Base-by-base conservation (phyloP, 2,888 invertebrate genomes). In the Metopia argyrocephala region DNA sequence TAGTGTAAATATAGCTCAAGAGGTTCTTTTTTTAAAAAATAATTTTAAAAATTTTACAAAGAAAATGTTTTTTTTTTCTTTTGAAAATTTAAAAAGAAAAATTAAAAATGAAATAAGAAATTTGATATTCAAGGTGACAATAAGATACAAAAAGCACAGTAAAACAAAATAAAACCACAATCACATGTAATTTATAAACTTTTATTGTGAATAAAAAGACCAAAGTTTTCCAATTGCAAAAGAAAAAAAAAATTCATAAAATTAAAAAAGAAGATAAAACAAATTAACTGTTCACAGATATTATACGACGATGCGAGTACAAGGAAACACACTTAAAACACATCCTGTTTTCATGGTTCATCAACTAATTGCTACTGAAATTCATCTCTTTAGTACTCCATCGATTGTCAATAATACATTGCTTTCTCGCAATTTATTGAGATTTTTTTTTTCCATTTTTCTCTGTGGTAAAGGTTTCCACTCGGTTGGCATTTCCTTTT, bases 281-380 rank as follows among this genome's bases (percentile, higher is more conserved):
- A n/a, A n/a, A n/a, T n/a, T n/a, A n/a, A n/a, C n/a, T n/a, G n/a
- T n/a, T n/a, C n/a, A n/a, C n/a, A n/a, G n/a, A n/a, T n/a, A n/a
- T n/a, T n/a, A n/a, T n/a, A n/a, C n/a, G n/a, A n/a, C n/a, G n/a
- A n/a, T n/a, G n/a, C n/a, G n/a, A n/a, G 50, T 57, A 80, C 79
- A 80, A 80, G 66, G 57, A 80, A 80, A 80, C 25, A 48, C 79
- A 80, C 76, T 80, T 80, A 76, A 71, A 68, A 71, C 71, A 76
- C 20, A 71, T 80, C 79, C 62, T 52, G 56, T 52, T 71, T 73
- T 71, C 31, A 71, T 71, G 76, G 48, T 62, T 76, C 66, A 71
- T 71, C 76, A 68, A 68, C 62, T 64, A 80, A 71, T 68, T 80
- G 69, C 21, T 73, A 45, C 1, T 68, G 38, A 38, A 38, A 12